Conservation (phyloP, 1,140 invertebrate species). For the Brachystomella parvula region DNA sequence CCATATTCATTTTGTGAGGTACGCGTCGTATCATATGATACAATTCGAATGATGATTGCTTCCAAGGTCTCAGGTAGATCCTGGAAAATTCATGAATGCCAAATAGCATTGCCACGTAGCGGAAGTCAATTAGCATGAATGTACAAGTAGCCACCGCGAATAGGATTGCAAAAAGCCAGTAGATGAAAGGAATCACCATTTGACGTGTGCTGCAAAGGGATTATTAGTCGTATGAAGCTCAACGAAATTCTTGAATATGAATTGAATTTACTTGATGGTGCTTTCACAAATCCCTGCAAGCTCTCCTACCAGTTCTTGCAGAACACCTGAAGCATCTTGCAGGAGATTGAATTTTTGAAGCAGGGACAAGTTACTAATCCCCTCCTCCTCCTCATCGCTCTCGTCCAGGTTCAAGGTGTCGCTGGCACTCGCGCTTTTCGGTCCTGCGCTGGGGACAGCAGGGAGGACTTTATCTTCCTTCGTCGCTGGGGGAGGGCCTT, state of each 20-base stretch:
- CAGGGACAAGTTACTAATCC: slow-evolving; percentile 92
- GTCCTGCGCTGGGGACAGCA: slow-evolving; percentile 37
- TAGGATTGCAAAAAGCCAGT: slow-evolving; percentile 71
- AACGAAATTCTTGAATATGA: background rate
- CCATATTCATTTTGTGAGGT: slow-evolving; percentile 86
- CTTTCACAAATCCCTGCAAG: slow-evolving; percentile 84
- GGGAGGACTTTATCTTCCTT: slow-evolving; percentile 54
- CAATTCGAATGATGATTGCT: slow-evolving; percentile 94
- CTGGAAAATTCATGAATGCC: slow-evolving; percentile 95
- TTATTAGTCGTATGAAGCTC: background rate
- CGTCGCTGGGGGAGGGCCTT: slow-evolving; percentile 45
- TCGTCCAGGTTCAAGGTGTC: slow-evolving; percentile 33
- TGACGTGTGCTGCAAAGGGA: slow-evolving; percentile 74
- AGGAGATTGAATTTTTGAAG: slow-evolving; percentile 88
- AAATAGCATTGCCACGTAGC: slow-evolving; percentile 90
- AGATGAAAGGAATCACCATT: slow-evolving; percentile 93
- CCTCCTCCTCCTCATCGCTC: slow-evolving; percentile 39
- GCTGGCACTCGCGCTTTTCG: background rate
- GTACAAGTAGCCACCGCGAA: slow-evolving; percentile 52
- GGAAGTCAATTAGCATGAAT: slow-evolving; percentile 80
- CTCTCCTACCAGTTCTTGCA: slow-evolving; percentile 88
- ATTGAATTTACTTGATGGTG: slow-evolving; percentile 72
- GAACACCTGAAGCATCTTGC: slow-evolving; percentile 87
- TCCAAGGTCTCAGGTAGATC: slow-evolving; percentile 83
- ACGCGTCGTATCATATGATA: slow-evolving; percentile 91